phyloP scores from a whole-genome alignment of 1,140 invertebrate genomes.

The Mylabris phalerata region DNA sequence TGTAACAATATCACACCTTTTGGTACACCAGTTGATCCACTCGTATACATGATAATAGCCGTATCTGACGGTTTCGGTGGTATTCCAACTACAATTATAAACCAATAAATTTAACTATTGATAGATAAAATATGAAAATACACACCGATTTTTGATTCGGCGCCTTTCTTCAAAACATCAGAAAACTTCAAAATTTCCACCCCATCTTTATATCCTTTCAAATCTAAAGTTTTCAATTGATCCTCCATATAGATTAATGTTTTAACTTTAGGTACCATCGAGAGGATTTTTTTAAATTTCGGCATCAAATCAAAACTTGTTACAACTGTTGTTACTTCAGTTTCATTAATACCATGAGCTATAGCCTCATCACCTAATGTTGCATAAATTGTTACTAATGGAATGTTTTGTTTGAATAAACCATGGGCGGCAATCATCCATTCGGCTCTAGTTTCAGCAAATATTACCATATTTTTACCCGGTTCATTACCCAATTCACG shows the following conservation, averaged over 20 bases:
- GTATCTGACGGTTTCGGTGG: conserved; percentile 65
- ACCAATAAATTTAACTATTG: too few species aligned
- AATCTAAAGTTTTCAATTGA: conserved; percentile 65
- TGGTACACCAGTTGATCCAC: conserved; percentile 86
- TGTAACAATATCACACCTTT: conserved; percentile 86
- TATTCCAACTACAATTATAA: conserved; percentile 31
- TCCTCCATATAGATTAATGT: conserved; percentile 87
- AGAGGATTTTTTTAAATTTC: conserved; percentile 76
- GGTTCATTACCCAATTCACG: conserved; percentile 51
- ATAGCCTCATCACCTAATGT: conserved; percentile 95
- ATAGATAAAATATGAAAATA: too few species aligned
- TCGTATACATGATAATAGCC: conserved; percentile 95
- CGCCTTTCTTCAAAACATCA: conserved; percentile 47
- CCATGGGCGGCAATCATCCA: conserved; percentile 95
- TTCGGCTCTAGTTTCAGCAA: conserved; percentile 94
- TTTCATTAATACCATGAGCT: conserved; percentile 92
- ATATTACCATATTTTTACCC: conserved; percentile 73
- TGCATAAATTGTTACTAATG: conserved; percentile 94
- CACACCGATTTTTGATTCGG: conserved; percentile 31
- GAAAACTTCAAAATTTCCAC: conserved; percentile 61
- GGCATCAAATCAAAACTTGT: conserved; percentile 83
- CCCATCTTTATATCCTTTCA: conserved; percentile 58
- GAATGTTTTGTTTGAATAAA: conserved; percentile 87
- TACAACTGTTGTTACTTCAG: conserved; percentile 85
- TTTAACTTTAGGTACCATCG: conserved; percentile 60